Base-by-base conservation (phyloP, 2,888 invertebrate genomes). In the Ophion costatus region DNA sequence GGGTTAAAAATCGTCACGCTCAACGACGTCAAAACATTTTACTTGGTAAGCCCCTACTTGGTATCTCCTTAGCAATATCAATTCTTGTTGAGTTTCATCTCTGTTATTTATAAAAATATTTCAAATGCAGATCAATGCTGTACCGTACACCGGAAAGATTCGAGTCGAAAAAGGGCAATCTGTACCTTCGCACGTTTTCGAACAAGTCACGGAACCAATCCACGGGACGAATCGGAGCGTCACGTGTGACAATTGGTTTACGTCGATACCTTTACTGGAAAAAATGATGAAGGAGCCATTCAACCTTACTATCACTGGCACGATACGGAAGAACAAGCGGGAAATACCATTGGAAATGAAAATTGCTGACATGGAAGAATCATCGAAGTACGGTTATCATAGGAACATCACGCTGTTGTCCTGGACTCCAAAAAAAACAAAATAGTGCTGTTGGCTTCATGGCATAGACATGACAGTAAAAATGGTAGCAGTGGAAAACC, bases 381-480 rank as follows among this genome's bases (percentile, higher is more conserved):
- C 56, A 29, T 6, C 57, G 10, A 56, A 33, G n/a, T 57, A 71
- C 7, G 70, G 24, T 17, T 71, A 29, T 56, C 70, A 71, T 57
- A 57, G 29, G 14, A 33, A 56, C 29, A 24, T 70, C 4, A 56
- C 56, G 29, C 56, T 85, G 22, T 74, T 87, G 29, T 82, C 81
- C 11, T 59, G 80, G 42, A 80, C 83, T 59, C 79, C 84, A 67
- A 88, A 84, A 79, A 82, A 85, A 61, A 86, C 86, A 51, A 59
- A 61, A 86, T 63, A 82, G 79, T 51, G 73, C 85, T 11, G 59
- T 86, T 38, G 29, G 75, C 73, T 66, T 83, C 86, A 56, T 78
- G 79, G 24, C 75, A 80, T 56, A 57, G 70, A 20, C 76, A 66
- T 71, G 17, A 59, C 45, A 75, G 69, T 64, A 42, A 51, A 29